These are phyloP conservation scores for Ophonus ardosiacus DNA, from an alignment of 2,888 invertebrate species.

Conservation along the genomic window DNA sequence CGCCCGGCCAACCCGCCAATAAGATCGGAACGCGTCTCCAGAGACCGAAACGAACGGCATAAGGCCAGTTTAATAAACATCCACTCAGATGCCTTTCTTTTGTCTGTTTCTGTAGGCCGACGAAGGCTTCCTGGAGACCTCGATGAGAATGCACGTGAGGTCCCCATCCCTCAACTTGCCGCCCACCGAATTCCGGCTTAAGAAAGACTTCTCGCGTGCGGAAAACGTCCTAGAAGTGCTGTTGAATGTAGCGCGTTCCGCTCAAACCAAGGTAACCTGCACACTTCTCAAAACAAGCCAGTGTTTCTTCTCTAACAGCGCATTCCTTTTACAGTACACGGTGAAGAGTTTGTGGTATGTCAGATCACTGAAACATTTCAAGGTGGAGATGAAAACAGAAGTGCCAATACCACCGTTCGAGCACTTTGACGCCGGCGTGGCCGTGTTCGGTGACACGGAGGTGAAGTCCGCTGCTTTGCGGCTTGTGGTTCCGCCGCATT, in stretches of 20 bases:
- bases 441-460: constrained; percentile 48
- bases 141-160: constrained; percentile 80
- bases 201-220: constrained; percentile 82
- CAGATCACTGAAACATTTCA: constrained; percentile 71
- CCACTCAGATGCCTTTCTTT: constrained; percentile 41
- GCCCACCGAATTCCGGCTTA: constrained; percentile 81
- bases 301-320: constrained; percentile 30
- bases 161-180: constrained; percentile 83
- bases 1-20: constrained; percentile 56
- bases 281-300: constrained; percentile 21
- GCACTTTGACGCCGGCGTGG: constrained; percentile 71
- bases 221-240: constrained; percentile 82
- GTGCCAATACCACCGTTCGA: constrained; percentile 75
- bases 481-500: constrained; percentile 71
- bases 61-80: constrained; percentile 61
- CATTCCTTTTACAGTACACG: constrained; percentile 54
- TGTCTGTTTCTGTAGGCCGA: constrained; percentile 71
- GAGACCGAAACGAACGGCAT: constrained; percentile 55
- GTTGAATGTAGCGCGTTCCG: constrained; percentile 74
- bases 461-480: constrained; percentile 48
- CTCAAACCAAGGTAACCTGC: constrained; percentile 50
- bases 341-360: constrained; percentile 68
- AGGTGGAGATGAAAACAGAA: constrained; percentile 72
- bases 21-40: constrained; percentile 59
- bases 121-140: constrained; percentile 81